Evolutionary conservation across 92 coral and sea anemone genomes (phyloP), one percentile per base, ranked within the genome.

Genomic region (Heteractis magnifica): DNA sequence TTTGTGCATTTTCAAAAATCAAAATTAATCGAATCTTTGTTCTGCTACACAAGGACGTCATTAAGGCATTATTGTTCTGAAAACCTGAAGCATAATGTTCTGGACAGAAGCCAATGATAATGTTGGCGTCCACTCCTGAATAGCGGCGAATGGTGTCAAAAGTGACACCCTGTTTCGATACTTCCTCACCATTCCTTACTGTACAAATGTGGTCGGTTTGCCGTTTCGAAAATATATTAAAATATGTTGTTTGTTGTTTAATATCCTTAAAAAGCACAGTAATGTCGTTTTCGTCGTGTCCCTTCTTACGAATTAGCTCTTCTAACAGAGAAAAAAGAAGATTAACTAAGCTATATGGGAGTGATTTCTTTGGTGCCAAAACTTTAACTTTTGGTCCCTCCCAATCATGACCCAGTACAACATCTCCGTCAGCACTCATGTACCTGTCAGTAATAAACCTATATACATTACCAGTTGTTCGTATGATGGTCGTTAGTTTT

Each of bases 1-100:
- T 13, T 16, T 49, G 6, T 50, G 0, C 48, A 15, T 50, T 18
- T 20, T 65, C 75, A 65, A 79, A 62, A 5, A 79, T 72, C 34
- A 79, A 53, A 60, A 79, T 79, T 0, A 65, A 56, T 13, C 65
- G 7, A 15, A 62, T 4, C 34, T 6, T 41, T 9, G 83, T 6
- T 48, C 83, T 44, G 75, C 83, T 79, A 53, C 83, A 62, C 75
- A 79, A 62, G 14, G 83, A 1, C 5, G 51, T 52, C 83, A 79
- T 79, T 65, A 79, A 60, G 48, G 83, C 75, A 1, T 49, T 0
- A 72, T 79, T 79, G 48, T 79, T 52, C 26, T 79, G 83, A 62
- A 49, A 62, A 59, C 14, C 15, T 1, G 62, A 44, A 8, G 51
- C 0, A 48, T 78, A 19, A 21, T 10, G 55, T 49, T 78, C 3